These are phyloP conservation scores for Phortica variegata DNA, from an alignment of 1,140 invertebrate species.

Conservation along the genomic window DNA sequence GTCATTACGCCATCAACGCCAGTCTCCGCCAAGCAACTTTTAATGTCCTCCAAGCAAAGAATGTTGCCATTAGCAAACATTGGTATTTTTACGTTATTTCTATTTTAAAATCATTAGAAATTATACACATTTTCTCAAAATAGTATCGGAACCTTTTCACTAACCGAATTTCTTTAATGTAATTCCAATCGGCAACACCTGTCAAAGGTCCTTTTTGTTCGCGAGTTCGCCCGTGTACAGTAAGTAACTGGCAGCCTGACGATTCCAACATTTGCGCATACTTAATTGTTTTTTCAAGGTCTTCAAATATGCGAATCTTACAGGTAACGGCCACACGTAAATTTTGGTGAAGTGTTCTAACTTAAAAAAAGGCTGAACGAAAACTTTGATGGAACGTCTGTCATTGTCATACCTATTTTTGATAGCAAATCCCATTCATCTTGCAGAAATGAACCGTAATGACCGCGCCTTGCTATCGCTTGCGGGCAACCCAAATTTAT, in stretches of 20 bases:
- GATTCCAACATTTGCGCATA: conserved; percentile 94
- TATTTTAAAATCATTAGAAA: conserved; percentile 56
- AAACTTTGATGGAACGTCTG: not conserved
- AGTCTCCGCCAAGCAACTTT: conserved; percentile 82
- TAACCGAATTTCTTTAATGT: conserved; percentile 90
- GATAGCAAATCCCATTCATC: conserved; percentile 89
- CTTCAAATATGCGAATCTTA: conserved; percentile 91
- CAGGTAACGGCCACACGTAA: conserved; percentile 88
- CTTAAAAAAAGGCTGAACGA: conserved; percentile 58
- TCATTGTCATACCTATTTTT: conserved; percentile 70
- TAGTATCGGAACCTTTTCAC: conserved; percentile 3
- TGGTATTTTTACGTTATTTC: conserved; percentile 83
- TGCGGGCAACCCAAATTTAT: conserved; percentile 98
- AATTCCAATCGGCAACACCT: conserved; percentile 91
- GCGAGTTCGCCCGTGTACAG: conserved; percentile 93
- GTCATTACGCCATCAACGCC: conserved; percentile 87
- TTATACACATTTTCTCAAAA: no score
- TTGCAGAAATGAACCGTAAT: conserved; percentile 89
- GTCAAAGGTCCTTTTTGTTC: conserved; percentile 95
- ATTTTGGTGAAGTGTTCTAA: conserved; percentile 66
- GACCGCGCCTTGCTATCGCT: conserved; percentile 87
- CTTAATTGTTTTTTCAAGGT: conserved; percentile 80
- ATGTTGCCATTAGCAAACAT: conserved; percentile 99
- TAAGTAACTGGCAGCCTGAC: conserved; percentile 90
- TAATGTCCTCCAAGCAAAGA: conserved; percentile 84